phyloP scores from a whole-genome alignment of 1,140 invertebrate genomes.

The Neotoxoptera formosana region DNA sequence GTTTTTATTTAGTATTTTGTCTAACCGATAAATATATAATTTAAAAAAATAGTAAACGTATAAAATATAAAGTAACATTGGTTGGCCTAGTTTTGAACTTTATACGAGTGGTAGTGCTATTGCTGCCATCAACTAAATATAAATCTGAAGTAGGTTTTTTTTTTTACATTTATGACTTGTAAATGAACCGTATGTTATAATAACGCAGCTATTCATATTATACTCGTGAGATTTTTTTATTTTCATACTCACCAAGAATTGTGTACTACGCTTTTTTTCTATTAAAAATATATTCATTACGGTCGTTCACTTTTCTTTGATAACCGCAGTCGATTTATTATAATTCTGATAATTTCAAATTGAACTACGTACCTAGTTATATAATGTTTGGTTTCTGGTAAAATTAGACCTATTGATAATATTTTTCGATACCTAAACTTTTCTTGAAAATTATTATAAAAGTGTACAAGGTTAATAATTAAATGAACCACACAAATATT shows the following conservation, averaged over 20 bases:
- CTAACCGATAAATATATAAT: slow-evolving; percentile 4
- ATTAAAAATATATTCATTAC: neutral
- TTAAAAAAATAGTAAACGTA: slow-evolving; percentile 15
- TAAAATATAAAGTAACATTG: neutral
- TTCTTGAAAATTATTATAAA: neutral
- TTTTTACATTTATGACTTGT: neutral
- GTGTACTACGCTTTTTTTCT: neutral
- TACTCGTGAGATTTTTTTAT: neutral
- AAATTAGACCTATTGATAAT: neutral
- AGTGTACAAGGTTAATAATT: neutral
- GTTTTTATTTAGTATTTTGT: slow-evolving; percentile 21
- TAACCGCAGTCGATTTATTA: neutral
- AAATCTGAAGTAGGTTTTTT: slow-evolving; percentile 16
- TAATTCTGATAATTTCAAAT: neutral
- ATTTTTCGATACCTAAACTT: neutral
- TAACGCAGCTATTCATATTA: neutral
- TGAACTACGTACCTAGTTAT: neutral
- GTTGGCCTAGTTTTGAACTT: slow-evolving; percentile 25
- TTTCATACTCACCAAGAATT: neutral
- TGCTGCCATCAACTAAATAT: neutral
- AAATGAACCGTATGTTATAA: neutral
- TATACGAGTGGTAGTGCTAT: neutral
- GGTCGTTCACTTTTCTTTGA: neutral
- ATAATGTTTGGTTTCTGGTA: neutral
- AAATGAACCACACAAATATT: no score